A percentile compares a stretch with the other conserved stretches of the same genome.
phyloP scores from a whole-genome alignment of 2,888 invertebrate genomes.

The Lordiphosa fenestrarum region DNA sequence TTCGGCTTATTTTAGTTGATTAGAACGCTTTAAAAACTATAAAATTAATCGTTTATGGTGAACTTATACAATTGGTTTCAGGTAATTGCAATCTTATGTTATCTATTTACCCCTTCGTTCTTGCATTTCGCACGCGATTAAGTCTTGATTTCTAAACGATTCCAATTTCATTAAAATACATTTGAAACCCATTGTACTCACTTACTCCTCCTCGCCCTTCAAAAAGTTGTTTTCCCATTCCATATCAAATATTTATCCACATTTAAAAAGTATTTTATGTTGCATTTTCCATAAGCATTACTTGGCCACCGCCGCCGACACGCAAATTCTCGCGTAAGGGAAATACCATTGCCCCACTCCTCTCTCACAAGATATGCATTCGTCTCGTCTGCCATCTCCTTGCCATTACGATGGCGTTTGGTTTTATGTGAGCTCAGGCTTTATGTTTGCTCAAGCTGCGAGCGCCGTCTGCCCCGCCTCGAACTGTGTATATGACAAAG shows the following conservation, averaged over 20 bases:
- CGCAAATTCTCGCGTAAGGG: slow-evolving; percentile 24
- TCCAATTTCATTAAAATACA: neutral
- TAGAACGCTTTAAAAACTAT: too few species aligned
- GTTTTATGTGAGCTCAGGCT: slow-evolving; percentile 39
- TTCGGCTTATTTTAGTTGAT: too few species aligned
- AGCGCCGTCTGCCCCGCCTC: neutral
- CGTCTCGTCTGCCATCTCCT: slow-evolving; percentile 2
- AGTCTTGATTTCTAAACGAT: too few species aligned
- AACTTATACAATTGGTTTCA: too few species aligned
- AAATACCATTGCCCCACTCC: slow-evolving; percentile 28
- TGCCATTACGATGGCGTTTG: slow-evolving; percentile 9
- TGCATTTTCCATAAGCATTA: slow-evolving; percentile 60
- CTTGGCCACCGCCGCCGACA: slow-evolving; percentile 17
- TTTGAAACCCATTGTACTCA: neutral
- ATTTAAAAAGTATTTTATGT: slow-evolving; percentile 64
- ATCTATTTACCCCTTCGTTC: too few species aligned
- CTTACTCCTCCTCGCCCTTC: slow-evolving; percentile 9
- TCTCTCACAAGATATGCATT: slow-evolving; percentile 63
- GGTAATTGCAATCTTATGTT: too few species aligned
- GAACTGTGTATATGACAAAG: slow-evolving; percentile 66
- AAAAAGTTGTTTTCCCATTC: slow-evolving; percentile 19
- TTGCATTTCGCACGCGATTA: too few species aligned
- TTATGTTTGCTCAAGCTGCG: slow-evolving; percentile 47
- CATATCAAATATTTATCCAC: slow-evolving; percentile 56
- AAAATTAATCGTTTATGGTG: too few species aligned